phyloP scores from a whole-genome alignment of 2,113 vertebrate species.

The Pseudorhombus dupliciocellatus region DNA sequence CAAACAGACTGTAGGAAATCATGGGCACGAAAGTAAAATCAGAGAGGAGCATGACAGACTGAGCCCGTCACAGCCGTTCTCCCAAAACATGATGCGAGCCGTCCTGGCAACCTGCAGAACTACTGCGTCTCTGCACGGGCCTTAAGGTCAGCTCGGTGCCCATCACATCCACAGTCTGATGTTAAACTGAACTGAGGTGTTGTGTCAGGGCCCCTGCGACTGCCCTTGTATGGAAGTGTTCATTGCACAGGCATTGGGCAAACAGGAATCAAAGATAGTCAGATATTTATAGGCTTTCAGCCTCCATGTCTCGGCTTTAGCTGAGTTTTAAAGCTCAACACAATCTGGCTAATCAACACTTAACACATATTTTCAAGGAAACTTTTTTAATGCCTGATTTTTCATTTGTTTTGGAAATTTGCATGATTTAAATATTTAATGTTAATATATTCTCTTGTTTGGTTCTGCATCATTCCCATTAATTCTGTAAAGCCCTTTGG shows the following conservation, averaged over 20 bases:
- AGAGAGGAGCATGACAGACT: background rate
- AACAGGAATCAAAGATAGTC: conserved; percentile 4
- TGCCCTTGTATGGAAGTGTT: conserved; percentile 74
- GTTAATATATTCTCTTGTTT: background rate
- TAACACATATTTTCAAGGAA: too few species aligned
- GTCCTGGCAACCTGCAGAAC: conserved; percentile 28
- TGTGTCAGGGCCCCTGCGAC: conserved; percentile 21
- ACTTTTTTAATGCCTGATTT: background rate
- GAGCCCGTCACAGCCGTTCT: background rate
- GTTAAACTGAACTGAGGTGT: conserved; percentile 47
- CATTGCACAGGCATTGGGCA: conserved; percentile 14
- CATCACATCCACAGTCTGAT: conserved; percentile 18
- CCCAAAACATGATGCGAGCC: background rate
- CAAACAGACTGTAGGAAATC: background rate
- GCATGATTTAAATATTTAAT: background rate
- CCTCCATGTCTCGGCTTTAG: too few species aligned
- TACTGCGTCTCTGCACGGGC: background rate
- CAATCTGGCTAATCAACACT: background rate
- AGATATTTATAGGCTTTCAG: background rate
- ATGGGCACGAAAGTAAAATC: background rate
- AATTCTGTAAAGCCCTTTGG: background rate
- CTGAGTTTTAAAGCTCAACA: background rate
- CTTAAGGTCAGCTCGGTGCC: conserved; percentile 11
- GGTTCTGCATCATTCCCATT: too few species aligned
- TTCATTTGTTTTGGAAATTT: background rate